Base-by-base conservation (phyloP, 2,797 vertebrate species). In the Remorina albescens region DNA sequence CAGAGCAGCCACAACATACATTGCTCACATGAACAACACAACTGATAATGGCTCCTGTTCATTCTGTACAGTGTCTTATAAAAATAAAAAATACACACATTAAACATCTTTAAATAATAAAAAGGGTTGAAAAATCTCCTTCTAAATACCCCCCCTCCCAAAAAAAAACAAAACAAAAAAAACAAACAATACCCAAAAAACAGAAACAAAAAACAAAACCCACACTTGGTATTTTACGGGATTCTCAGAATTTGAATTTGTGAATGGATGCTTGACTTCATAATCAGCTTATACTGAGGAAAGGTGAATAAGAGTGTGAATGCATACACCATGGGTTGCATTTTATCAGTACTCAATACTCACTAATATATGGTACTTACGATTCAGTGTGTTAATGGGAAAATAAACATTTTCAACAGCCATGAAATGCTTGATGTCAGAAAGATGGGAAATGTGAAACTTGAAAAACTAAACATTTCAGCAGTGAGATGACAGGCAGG, bases 401-500 rank as follows among this genome's bases (percentile, higher is more conserved):
- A 21, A 46, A 36, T 0, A 25, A 32, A 34, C n/a, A 16, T 11
- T 12, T 54, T 16, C 8, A 37, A 41, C 39, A 41, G 18, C 12
- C 21, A 39, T 28, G 8, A 34, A 21, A 39, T 30, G 42, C 30
- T 42, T 44, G 4, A 61, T 26, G 10, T 51, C 8, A 13, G 2
- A 10, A 50, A 65, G 50, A 36, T 7, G 25, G n/a, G 19, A 59
- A 26, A 36, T 12, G 19, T 26, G 5, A 56, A 12, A 7, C 18
- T n/a, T 32, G 1, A 34, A 57, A 21, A 34, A 54, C 8, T 3
- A 19, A 37, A 32, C n/a, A 5, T 10, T 36, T 26, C 2, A 19
- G 21, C 5, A 9, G 10, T 18, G 68, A 53, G 51, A 42, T 61
- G 78, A 71, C 39, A 56, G 76, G 54, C 77, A 68, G 39, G 3